Percentiles rank a stretch among this genome's conserved stretches.
Evolutionary conservation across 1,140 invertebrate species (phyloP).

Genomic region (Cheumatopsyche charites): DNA sequence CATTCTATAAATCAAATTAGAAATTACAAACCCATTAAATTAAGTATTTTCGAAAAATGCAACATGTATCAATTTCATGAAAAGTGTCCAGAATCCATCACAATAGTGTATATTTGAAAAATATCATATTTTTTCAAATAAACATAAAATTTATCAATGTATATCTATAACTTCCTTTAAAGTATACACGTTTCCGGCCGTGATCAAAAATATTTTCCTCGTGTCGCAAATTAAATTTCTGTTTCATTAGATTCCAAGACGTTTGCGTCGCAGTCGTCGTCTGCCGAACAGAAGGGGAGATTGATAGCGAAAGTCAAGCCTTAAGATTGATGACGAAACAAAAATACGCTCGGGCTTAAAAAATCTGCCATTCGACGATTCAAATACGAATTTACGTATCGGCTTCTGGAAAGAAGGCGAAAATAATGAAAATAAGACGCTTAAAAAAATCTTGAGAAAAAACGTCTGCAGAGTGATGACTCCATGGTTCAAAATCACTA

Average conservation of each 20-base stretch:
- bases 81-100: no score
- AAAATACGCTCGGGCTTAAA: constrained; percentile 21
- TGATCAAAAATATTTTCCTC: constrained; percentile 43
- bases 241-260: constrained; percentile 37
- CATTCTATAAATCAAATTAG: no score
- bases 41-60: no score
- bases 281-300: constrained; percentile 12
- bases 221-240: constrained; percentile 44
- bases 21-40: no score
- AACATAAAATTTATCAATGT: no score
- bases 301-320: constrained; percentile 28
- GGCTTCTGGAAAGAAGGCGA: not conserved
- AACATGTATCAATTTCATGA: no score
- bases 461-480: not conserved
- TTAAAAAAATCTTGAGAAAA: not conserved
- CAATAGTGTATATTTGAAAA: no score
- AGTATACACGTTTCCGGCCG: constrained; percentile 9
- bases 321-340: constrained; percentile 35
- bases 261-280: constrained; percentile 24
- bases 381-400: constrained; percentile 28
- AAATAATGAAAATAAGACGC: not conserved
- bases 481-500: no score
- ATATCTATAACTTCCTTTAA: no score
- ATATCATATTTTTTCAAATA: no score
- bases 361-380: constrained; percentile 11